These are phyloP conservation scores for Rhinophrynus dorsalis DNA, from an alignment of 2,797 vertebrate species.

Conservation along the genomic window DNA sequence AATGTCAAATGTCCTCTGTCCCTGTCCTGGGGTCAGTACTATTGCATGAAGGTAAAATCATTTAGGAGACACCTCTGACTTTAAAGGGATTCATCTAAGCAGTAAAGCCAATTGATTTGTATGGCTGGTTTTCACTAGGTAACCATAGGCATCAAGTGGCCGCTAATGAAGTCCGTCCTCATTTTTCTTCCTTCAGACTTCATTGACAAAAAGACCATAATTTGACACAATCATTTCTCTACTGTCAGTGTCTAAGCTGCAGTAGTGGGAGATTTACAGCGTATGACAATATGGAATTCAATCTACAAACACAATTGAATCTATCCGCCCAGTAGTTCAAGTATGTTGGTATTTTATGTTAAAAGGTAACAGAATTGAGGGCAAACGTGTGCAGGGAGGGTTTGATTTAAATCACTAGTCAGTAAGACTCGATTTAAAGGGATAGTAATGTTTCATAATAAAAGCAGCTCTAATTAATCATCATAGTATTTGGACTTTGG, in stretches of 20 bases:
- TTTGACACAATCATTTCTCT: too few relatives aligned
- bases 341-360: neutral
- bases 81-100: too few relatives aligned
- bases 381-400: neutral
- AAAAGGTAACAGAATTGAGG: conserved; percentile 1
- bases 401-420: too few relatives aligned
- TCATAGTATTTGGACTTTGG: too few relatives aligned
- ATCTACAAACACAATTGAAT: conserved; percentile 29
- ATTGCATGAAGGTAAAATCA: too few relatives aligned
- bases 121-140: neutral
- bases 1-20: too few relatives aligned
- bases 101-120: too few relatives aligned
- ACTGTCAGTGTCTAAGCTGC: neutral
- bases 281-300: conserved; percentile 14
- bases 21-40: too few relatives aligned
- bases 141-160: neutral
- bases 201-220: conserved; percentile 27
- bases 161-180: conserved; percentile 16
- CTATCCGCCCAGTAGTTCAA: neutral
- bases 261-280: conserved; percentile 22
- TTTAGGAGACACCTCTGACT: too few relatives aligned
- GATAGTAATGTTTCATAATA: too few relatives aligned
- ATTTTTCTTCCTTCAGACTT: conserved; percentile 30
- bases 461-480: too few relatives aligned
- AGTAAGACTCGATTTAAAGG: too few relatives aligned